phyloP scores from a whole-genome alignment of 2,113 vertebrate species.

The Pongo pygmaeus region DNA sequence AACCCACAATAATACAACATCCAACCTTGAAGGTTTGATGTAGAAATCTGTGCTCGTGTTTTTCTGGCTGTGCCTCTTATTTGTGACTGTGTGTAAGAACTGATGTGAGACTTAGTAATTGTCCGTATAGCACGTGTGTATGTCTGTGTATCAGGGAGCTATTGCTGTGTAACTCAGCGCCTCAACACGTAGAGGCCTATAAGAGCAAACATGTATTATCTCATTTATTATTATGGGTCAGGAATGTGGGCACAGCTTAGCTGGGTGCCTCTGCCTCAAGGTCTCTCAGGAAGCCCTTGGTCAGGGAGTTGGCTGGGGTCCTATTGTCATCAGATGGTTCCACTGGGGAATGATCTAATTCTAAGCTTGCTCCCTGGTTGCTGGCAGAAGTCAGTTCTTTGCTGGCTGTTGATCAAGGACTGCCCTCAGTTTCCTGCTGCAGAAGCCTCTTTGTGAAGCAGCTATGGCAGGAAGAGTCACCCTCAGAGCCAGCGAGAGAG shows the following conservation, averaged over 20 bases:
- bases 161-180: not conserved
- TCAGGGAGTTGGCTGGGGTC: not conserved
- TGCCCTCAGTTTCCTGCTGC: not conserved
- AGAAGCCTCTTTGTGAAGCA: not conserved
- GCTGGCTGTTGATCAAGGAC: too few species aligned
- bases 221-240: not conserved
- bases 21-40: not conserved
- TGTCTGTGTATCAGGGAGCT: not conserved
- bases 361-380: too few species aligned
- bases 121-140: fast-evolving
- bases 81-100: too few species aligned
- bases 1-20: not conserved
- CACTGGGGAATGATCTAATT: too few species aligned
- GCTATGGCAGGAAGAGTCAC: not conserved
- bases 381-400: not conserved
- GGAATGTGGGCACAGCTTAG: not conserved
- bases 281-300: not conserved
- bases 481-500: too few species aligned
- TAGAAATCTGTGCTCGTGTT: not conserved
- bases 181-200: not conserved
- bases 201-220: too few species aligned
- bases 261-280: not conserved
- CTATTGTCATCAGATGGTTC: not conserved
- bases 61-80: not conserved
- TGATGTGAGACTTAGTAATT: not conserved